Base-by-base conservation (phyloP, 2,888 invertebrate genomes). In the Eupelmus urozonus region DNA sequence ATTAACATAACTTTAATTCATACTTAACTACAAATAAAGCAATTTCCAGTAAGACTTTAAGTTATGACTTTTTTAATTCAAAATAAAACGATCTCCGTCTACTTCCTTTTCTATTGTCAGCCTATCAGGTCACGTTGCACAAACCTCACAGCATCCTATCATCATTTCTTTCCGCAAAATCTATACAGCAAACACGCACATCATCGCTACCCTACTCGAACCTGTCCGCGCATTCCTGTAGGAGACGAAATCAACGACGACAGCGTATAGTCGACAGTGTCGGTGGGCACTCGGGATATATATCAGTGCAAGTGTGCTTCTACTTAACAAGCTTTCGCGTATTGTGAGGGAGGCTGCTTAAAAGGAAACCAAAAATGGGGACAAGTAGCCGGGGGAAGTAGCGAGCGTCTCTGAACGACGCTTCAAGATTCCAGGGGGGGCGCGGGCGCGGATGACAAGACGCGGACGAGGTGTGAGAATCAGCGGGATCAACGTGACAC, bases 301-400 rank as follows among this genome's bases (percentile, higher is more conserved):
- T 66, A 72, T 66, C 71, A 60, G 75, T n/a, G 69, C 85, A 85
- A 89, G 89, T 87, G 85, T 86, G 83, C 88, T 89, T 87, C 81
- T 87, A 85, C 84, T 87, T 88, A 89, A 89, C 89, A 89, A 89
- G 89, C 89, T 87, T 89, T 88, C 85, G 84, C 69, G 85, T 88
- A 88, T 88, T 88, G 88, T 86, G 85, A 85, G 85, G 83, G 83
- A 84, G 86, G 13, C 87, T 89, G 86, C 86, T 89, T 89, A 89
- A 89, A 89, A 88, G 88, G 88, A 89, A 89, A 88, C 88, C 88
- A 88, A 89, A 89, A 89, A 89, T 88, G 87, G 82, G 89, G 87
- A 88, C 89, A 89, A 89, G 89, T 88, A 85, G 85, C 82, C 84
- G 80, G 75, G 82, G 83, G 84, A 83, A 82, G 82, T 81, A 80